These are phyloP conservation scores for Dreissena polymorpha DNA, from an alignment of 1,140 invertebrate species.

Conservation along the genomic window DNA sequence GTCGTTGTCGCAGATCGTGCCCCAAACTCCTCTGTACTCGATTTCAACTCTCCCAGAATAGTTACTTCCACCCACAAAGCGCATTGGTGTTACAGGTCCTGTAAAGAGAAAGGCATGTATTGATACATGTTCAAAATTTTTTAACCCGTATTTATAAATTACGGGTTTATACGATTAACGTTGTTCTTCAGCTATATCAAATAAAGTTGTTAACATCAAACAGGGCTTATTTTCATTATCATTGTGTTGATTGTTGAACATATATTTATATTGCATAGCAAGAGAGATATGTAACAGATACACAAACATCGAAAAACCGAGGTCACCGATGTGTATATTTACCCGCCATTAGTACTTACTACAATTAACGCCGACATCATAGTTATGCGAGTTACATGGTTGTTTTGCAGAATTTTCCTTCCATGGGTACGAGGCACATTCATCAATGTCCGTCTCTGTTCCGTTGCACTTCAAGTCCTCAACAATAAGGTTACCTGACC, in stretches of 20 bases:
- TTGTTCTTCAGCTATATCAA: too few relatives aligned
- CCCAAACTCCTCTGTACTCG: slow-evolving; percentile 50
- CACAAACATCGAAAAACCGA: too few relatives aligned
- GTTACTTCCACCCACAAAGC: slow-evolving; percentile 25
- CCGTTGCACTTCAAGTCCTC: slow-evolving; percentile 13
- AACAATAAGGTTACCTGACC: not conserved
- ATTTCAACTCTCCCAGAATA: slow-evolving; percentile 59
- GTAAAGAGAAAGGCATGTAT: not conserved
- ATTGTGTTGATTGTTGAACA: too few relatives aligned
- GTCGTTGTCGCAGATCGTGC: slow-evolving; percentile 60
- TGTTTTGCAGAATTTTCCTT: not conserved
- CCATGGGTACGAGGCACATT: slow-evolving; percentile 29
- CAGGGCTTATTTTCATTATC: too few relatives aligned
- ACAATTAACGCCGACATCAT: slow-evolving; percentile 26
- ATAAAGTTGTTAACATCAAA: too few relatives aligned
- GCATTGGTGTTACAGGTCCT: slow-evolving; percentile 23
- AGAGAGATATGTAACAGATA: too few relatives aligned
- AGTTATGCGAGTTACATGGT: not conserved
- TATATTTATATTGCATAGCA: too few relatives aligned
- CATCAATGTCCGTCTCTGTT: slow-evolving; percentile 18
- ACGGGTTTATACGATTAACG: too few relatives aligned
- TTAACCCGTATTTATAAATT: too few relatives aligned
- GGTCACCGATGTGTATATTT: too few relatives aligned
- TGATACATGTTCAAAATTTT: too few relatives aligned
- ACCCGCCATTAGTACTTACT: not conserved